Evolutionary conservation across 1,140 invertebrate genomes (phyloP).

Genomic region (Lordiphosa mommai): DNA sequence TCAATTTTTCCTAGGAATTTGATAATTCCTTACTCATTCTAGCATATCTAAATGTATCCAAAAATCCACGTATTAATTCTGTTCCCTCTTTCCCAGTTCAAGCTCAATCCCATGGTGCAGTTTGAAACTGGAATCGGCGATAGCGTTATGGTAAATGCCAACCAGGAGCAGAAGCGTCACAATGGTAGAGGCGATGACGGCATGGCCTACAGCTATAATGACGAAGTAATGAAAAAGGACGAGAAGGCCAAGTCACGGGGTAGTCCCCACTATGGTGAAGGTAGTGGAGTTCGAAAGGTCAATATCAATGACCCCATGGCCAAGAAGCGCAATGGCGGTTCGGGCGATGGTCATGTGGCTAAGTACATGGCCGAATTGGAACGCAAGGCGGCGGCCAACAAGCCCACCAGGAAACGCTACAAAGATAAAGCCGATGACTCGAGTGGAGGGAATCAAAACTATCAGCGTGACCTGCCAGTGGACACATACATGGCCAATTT

Average conservation of each 20-base stretch:
- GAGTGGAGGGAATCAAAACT: no score
- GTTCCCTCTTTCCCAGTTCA: conserved; percentile 29
- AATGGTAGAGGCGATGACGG: conserved; percentile 6
- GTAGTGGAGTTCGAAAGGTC: conserved; percentile 16
- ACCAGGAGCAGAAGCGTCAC: conserved; percentile 12
- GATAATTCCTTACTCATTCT: no score
- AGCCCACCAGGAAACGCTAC: conserved; percentile 32
- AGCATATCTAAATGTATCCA: no score
- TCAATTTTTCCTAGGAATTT: no score
- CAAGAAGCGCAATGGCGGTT: conserved; percentile 15
- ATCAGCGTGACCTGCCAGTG: conserved; percentile 6
- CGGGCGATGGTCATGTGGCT: conserved; percentile 30
- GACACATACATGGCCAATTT: conserved; percentile 37
- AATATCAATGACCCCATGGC: conserved; percentile 1
- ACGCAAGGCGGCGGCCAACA: conserved; percentile 29
- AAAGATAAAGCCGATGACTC: conserved; percentile 23
- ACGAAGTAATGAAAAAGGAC: conserved; percentile 11
- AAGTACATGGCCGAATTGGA: conserved; percentile 39
- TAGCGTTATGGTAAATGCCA: conserved; percentile 27
- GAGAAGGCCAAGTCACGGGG: background rate
- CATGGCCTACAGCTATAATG: background rate
- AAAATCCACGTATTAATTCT: background rate
- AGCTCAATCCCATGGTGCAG: conserved; percentile 47
- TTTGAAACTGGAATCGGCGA: conserved; percentile 73
- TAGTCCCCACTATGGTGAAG: conserved; percentile 8